Evolutionary conservation across 1,140 invertebrate species (phyloP).

Genomic region (Cataglyphis hispanica): DNA sequence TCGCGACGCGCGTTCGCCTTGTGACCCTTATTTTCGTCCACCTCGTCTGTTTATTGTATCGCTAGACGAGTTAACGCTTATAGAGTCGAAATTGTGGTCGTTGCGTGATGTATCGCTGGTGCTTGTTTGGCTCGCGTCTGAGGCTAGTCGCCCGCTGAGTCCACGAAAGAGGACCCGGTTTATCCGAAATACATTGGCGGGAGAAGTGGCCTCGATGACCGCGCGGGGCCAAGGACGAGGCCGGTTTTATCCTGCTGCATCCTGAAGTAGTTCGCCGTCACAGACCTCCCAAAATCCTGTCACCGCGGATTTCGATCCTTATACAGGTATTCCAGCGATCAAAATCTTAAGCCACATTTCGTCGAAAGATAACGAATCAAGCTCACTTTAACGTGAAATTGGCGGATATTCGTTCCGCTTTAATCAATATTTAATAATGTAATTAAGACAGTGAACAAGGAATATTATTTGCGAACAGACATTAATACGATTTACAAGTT

Average conservation of each 20-base stretch:
- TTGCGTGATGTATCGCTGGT: conserved; percentile 79
- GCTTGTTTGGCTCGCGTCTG: conserved; percentile 62
- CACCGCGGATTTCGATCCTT: conserved; percentile 13
- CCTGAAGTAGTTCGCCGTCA: background rate
- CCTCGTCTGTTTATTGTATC: conserved; percentile 45
- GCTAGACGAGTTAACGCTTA: conserved; percentile 44
- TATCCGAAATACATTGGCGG: conserved; percentile 55
- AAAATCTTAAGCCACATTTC: background rate
- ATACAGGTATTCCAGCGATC: conserved; percentile 9
- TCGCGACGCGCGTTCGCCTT: conserved; percentile 38
- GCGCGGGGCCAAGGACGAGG: conserved; percentile 67
- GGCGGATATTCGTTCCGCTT: background rate
- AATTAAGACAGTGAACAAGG: background rate
- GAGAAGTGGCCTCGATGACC: conserved; percentile 53
- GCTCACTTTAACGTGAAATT: background rate
- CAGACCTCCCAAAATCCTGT: conserved; percentile 59
- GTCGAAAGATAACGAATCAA: background rate
- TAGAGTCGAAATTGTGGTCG: conserved; percentile 72
- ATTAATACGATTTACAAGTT: background rate
- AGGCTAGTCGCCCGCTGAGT: conserved; percentile 75
- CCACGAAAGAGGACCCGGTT: conserved; percentile 70
- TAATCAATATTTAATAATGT: background rate
- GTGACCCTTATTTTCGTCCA: conserved; percentile 3
- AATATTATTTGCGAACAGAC: background rate
- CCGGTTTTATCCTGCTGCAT: conserved; percentile 34